Conservation (phyloP, 1,140 invertebrate species). For the Papilio polytes region DNA sequence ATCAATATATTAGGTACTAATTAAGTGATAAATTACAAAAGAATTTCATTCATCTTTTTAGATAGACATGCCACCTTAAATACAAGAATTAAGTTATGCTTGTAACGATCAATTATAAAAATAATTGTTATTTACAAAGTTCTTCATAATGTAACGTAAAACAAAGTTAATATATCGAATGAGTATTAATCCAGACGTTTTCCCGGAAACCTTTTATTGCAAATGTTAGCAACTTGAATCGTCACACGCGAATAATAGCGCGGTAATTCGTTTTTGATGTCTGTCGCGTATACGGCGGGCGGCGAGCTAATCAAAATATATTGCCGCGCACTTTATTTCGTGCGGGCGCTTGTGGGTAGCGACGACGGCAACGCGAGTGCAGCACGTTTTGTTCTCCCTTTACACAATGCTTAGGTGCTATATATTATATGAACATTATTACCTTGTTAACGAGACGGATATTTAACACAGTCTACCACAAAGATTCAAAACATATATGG, state of each 20-base stretch:
- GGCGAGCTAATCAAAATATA: conserved; percentile 67
- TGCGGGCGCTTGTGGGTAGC: conserved; percentile 48
- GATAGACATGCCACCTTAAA: not conserved
- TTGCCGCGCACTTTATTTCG: conserved; percentile 56
- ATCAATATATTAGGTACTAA: not conserved
- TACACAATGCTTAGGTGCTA: not conserved
- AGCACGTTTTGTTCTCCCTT: conserved; percentile 2
- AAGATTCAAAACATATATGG: no score
- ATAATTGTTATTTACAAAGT: not conserved
- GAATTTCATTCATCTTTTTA: not conserved
- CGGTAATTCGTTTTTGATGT: conserved; percentile 68
- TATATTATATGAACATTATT: not conserved
- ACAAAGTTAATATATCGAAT: not conserved
- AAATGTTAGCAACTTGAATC: conserved; percentile 52
- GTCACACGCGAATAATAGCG: conserved; percentile 53
- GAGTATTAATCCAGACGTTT: conserved; percentile 30
- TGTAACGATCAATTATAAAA: not conserved
- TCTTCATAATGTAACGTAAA: not conserved
- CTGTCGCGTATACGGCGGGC: conserved; percentile 56
- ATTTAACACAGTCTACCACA: not conserved
- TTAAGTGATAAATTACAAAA: not conserved
- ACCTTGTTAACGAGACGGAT: not conserved
- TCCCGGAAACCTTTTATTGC: conserved; percentile 49
- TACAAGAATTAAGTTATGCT: not conserved
- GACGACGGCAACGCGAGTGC: conserved; percentile 42